These are phyloP conservation scores for Drosophila infuscata DNA, from an alignment of 2,888 invertebrate species.

Conservation along the genomic window DNA sequence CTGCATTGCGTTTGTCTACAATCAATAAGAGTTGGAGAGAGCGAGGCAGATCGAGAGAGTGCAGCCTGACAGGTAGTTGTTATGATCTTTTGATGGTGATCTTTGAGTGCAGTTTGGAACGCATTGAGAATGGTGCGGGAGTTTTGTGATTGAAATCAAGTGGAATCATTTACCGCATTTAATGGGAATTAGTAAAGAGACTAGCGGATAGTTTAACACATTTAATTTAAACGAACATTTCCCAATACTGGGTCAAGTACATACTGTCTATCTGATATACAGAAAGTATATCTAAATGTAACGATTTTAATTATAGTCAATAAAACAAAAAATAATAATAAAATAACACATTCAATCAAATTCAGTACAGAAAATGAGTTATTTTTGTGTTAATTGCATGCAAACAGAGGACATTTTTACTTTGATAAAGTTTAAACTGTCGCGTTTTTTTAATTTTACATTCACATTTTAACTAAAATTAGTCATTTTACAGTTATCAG, in stretches of 20 bases:
- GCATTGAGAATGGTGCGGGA: conserved; percentile 38
- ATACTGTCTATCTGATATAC: conserved; percentile 25
- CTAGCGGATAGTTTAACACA: conserved; percentile 20
- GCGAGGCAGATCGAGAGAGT: not conserved
- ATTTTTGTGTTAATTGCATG: not conserved
- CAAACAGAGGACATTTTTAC: not conserved
- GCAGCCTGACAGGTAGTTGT: conserved; percentile 37
- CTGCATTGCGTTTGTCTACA: not conserved
- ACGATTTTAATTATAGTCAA: conserved; percentile 28
- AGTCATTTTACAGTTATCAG: not conserved
- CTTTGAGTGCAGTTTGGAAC: conserved; percentile 29
- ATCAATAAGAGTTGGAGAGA: conserved; percentile 1
- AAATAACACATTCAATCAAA: conserved; percentile 11
- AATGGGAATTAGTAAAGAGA: conserved; percentile 10
- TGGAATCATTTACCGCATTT: conserved; percentile 38
- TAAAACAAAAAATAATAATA: not conserved
- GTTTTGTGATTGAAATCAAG: conserved; percentile 44
- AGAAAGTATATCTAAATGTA: conserved; percentile 22
- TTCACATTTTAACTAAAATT: not conserved
- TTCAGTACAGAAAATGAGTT: not conserved
- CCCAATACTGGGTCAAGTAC: conserved; percentile 36
- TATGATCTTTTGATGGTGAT: not conserved
- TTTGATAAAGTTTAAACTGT: not conserved
- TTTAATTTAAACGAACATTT: conserved; percentile 27
- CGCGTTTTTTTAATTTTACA: not conserved